A percentile compares a stretch with the other conserved stretches of the same genome.
Evolutionary conservation across 2,797 vertebrate genomes (phyloP).

Genomic region (Novumbra hubbsi): DNA sequence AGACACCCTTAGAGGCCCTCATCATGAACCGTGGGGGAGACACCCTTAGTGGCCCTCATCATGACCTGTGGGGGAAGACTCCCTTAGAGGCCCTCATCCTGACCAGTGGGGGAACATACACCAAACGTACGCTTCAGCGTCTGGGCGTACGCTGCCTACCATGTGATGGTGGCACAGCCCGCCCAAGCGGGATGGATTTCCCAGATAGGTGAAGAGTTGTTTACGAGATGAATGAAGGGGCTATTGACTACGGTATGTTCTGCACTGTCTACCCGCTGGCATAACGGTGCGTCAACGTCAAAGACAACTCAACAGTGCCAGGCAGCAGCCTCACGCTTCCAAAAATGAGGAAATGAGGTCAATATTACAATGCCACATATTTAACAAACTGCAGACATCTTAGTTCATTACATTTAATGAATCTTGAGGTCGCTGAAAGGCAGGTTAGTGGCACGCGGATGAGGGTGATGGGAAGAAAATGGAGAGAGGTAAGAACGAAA

Average conservation of each 20-base stretch:
- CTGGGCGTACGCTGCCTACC: too few species aligned
- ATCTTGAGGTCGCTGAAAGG: constrained; percentile 23
- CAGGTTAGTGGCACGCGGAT: constrained; percentile 31
- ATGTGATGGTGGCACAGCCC: neutral
- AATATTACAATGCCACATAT: constrained; percentile 28
- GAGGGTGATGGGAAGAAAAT: constrained; percentile 32
- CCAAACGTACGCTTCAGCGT: too few species aligned
- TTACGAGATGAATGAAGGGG: neutral
- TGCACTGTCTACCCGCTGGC: neutral
- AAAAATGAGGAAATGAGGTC: neutral
- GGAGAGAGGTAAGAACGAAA: constrained; percentile 7
- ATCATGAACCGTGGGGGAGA: too few species aligned
- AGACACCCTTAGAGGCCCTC: too few species aligned
- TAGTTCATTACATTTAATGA: constrained; percentile 39
- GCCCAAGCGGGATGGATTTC: neutral
- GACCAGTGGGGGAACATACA: too few species aligned
- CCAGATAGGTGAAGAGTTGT: too few species aligned
- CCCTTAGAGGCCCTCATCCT: too few species aligned
- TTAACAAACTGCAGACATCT: constrained; percentile 29
- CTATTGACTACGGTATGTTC: neutral
- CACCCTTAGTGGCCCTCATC: too few species aligned
- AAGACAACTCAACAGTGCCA: neutral
- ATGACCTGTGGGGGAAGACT: too few species aligned
- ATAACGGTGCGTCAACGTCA: neutral
- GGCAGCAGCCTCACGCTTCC: neutral